Evolutionary conservation across 2,888 invertebrate species (phyloP).

Genomic region (Synanthedon vespiformis): DNA sequence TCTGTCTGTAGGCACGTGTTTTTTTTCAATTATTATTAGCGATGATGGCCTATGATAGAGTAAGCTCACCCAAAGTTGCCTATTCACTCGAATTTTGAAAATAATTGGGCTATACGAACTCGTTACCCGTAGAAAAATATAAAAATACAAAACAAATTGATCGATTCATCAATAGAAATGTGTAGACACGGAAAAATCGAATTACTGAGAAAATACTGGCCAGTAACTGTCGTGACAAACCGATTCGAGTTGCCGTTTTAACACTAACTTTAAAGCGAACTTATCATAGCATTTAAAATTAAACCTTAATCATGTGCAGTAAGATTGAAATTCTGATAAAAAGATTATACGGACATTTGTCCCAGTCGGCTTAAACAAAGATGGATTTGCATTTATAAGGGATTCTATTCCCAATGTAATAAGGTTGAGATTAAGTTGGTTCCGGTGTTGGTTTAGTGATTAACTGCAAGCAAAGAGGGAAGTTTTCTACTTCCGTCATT

Average conservation of each 20-base stretch:
- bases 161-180: too few species aligned
- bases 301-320: neutral
- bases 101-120: too few species aligned
- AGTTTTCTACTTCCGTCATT: slow-evolving; percentile 8
- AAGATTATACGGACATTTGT: neutral
- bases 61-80: too few species aligned
- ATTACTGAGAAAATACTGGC: slow-evolving; percentile 2
- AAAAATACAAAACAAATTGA: too few species aligned
- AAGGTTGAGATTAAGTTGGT: neutral
- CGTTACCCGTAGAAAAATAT: too few species aligned
- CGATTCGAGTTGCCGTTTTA: slow-evolving; percentile 17
- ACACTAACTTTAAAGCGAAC: slow-evolving; percentile 12
- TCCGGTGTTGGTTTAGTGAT: slow-evolving; percentile 1
- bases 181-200: too few species aligned
- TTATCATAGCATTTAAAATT: neutral
- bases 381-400: neutral
- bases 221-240: slow-evolving; percentile 26
- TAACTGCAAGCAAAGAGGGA: slow-evolving; percentile 4
- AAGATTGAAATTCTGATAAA: neutral
- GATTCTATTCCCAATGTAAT: neutral
- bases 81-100: too few species aligned
- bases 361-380: neutral
- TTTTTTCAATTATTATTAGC: too few species aligned
- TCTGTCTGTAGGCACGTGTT: too few species aligned
- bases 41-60: too few species aligned